A percentile compares a stretch with the other conserved stretches of the same genome.
Conservation (phyloP, 2,888 invertebrate species). For the Coelopa pilipes region DNA sequence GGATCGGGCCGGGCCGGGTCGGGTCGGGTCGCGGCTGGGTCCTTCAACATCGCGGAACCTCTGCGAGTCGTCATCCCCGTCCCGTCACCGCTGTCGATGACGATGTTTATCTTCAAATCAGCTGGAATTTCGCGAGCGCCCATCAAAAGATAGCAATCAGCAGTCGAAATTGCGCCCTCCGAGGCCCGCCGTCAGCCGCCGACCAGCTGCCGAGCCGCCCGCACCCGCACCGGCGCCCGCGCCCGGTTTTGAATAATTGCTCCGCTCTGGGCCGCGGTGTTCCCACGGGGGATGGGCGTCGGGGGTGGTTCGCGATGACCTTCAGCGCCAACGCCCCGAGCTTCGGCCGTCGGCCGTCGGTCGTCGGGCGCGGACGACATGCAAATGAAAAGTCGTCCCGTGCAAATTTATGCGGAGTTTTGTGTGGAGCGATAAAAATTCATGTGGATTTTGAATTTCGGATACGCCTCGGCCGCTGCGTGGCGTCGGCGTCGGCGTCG, state of each 20-base stretch:
- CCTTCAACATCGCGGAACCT: too few species aligned
- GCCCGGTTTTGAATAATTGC: conserved; percentile 1
- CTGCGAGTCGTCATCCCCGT: too few species aligned
- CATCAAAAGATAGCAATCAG: conserved; percentile 24
- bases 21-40: too few species aligned
- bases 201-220: too few species aligned
- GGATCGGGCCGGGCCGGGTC: too few species aligned
- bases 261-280: neutral
- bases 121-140: neutral
- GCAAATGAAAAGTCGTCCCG: conserved; percentile 2
- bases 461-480: neutral
- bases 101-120: too few species aligned
- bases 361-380: neutral
- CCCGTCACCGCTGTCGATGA: too few species aligned
- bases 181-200: neutral
- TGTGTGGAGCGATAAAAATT: conserved; percentile 13
- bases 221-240: neutral
- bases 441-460: conserved; percentile 17
- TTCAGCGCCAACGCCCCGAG: neutral
- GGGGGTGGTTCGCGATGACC: neutral
- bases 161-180: neutral
- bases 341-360: neutral
- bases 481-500: too few species aligned
- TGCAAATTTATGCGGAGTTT: neutral
- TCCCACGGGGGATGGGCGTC: too few species aligned